Evolutionary conservation across 1,140 invertebrate species (phyloP).

Genomic region (Octopus bimaculoides): DNA sequence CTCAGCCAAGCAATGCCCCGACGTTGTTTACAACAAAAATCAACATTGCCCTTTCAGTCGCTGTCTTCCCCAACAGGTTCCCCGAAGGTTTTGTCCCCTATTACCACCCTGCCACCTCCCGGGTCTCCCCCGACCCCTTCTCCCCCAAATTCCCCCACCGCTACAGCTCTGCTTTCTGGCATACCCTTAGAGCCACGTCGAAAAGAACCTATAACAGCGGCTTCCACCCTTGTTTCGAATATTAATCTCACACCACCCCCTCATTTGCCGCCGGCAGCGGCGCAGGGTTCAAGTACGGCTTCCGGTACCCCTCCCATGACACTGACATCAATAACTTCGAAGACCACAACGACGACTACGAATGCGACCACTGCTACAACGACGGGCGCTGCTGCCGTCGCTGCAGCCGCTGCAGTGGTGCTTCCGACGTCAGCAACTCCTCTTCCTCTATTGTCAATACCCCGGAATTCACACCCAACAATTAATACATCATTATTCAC

Average conservation of each 20-base stretch:
- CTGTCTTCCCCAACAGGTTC: neutral
- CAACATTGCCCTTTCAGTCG: neutral
- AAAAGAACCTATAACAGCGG: slow-evolving; percentile 23
- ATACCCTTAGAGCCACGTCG: neutral
- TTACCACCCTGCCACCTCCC: neutral
- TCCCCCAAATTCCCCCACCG: neutral
- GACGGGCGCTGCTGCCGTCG: slow-evolving; percentile 27
- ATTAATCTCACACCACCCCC: neutral
- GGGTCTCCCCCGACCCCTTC: neutral
- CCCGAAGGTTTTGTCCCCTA: neutral
- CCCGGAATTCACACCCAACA: slow-evolving; percentile 11
- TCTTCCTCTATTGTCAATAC: neutral
- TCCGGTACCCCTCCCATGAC: slow-evolving; percentile 15
- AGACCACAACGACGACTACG: neutral
- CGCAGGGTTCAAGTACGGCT: slow-evolving; percentile 14
- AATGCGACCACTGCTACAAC: slow-evolving; percentile 32
- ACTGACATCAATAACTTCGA: slow-evolving; percentile 28
- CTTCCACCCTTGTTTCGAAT: slow-evolving; percentile 23
- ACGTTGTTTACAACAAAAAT: slow-evolving; percentile 1
- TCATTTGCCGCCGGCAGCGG: slow-evolving; percentile 14
- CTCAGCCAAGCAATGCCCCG: neutral
- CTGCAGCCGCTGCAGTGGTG: slow-evolving; percentile 18
- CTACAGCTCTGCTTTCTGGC: neutral
- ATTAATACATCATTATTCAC: slow-evolving; percentile 16
- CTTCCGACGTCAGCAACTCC: neutral